phyloP scores from a whole-genome alignment of 1,140 invertebrate species.

The Oryzaephilus surinamensis region DNA sequence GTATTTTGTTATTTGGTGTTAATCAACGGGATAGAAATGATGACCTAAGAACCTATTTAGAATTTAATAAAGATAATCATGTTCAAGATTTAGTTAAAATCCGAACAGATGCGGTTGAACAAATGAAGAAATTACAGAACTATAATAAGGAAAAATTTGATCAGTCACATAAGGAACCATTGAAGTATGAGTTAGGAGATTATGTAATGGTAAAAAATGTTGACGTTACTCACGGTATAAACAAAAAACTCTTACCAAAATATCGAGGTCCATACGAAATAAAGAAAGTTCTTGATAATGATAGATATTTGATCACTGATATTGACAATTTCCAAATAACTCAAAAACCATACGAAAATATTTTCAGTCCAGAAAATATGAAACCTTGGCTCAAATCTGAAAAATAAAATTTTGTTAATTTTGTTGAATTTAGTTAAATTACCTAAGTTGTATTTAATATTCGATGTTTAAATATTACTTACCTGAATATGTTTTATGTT shows the following conservation, averaged over 20 bases:
- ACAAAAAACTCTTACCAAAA: conserved; percentile 22
- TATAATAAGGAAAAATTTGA: conserved; percentile 12
- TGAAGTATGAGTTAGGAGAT: conserved; percentile 20
- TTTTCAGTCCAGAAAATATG: conserved; percentile 12
- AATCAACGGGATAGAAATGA: not conserved
- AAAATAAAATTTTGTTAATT: no score
- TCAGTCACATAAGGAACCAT: conserved; percentile 14
- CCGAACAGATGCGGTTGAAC: conserved; percentile 6
- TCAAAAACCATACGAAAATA: conserved; percentile 12
- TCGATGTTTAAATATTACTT: no score
- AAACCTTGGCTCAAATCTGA: conserved; percentile 7
- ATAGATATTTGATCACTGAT: conserved; percentile 23
- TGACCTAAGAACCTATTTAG: not conserved
- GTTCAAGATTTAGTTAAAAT: conserved; percentile 3
- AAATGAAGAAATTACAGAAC: conserved; percentile 9
- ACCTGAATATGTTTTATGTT: not conserved
- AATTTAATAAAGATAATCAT: not conserved
- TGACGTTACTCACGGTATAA: conserved; percentile 19
- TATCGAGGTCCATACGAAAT: conserved; percentile 27
- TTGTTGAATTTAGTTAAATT: no score
- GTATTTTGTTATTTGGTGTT: conserved; percentile 14
- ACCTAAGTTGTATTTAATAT: no score
- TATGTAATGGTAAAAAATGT: conserved; percentile 24
- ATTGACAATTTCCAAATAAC: conserved; percentile 21
- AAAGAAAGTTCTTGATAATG: conserved; percentile 19